These are phyloP conservation scores for Rhinogobius similis DNA, from an alignment of 2,113 vertebrate genomes.

Conservation along the genomic window DNA sequence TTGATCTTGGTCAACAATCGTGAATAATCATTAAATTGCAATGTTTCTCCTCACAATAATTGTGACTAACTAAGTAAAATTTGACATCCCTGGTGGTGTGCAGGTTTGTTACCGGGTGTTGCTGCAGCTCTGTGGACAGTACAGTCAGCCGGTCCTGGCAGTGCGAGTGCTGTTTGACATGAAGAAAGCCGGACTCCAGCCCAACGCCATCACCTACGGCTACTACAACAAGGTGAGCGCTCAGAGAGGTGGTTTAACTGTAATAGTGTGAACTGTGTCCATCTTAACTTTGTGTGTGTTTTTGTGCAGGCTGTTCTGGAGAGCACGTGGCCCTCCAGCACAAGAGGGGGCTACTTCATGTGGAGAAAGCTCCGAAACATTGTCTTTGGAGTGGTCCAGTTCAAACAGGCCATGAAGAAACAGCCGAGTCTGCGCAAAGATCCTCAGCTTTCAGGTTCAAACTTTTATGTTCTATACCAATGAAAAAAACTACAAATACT, in stretches of 20 bases:
- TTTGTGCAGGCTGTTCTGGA: conserved; percentile 90
- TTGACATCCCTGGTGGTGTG: too few species aligned
- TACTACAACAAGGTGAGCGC: conserved; percentile 93
- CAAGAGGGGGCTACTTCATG: conserved; percentile 92
- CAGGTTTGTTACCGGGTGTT: conserved; percentile 97
- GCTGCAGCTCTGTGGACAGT: conserved; percentile 97
- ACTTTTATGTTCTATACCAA: not conserved
- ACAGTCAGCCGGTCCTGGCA: conserved; percentile 93
- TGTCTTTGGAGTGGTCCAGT: conserved; percentile 88
- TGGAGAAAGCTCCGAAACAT: conserved; percentile 98
- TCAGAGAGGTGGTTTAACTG: too few species aligned
- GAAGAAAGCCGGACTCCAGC: conserved; percentile 95
- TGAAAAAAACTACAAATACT: too few species aligned
- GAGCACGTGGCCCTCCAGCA: conserved; percentile 97
- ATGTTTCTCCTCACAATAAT: too few species aligned
- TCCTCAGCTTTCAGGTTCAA: conserved; percentile 84
- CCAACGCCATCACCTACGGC: conserved; percentile 97
- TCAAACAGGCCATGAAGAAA: conserved; percentile 91
- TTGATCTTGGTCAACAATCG: too few species aligned
- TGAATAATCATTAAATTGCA: too few species aligned
- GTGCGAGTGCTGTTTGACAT: conserved; percentile 96
- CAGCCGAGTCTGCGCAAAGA: conserved; percentile 74
- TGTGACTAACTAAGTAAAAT: too few species aligned
- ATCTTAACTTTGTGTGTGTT: not conserved
- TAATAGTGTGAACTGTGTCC: too few species aligned